Evolutionary conservation across 2,113 vertebrate species (phyloP), one percentile per base, ranked within the genome.

Genomic region (Campylomormyrus numenius): DNA sequence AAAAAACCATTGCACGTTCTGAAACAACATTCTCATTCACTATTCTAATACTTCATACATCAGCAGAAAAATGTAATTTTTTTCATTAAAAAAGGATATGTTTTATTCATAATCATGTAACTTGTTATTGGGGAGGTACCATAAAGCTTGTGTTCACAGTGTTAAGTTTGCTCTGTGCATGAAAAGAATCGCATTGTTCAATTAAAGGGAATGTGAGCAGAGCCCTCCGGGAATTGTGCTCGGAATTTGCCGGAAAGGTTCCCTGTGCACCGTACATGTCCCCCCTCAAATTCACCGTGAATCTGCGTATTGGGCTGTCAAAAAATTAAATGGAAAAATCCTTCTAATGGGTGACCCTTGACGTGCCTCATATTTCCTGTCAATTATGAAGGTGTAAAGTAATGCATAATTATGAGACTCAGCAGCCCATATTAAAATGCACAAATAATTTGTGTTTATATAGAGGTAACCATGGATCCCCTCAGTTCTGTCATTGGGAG

Each of bases 361-460:
- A 98, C 97, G 97, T 96, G 96, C 96, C 97, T 98, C 97, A 98
- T 98, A 98, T 98, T 98, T 98, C 97, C 98, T 98, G 98, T 98
- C 98, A 98, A 98, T 99, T 99, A 98, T 97, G 96, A 97, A 97
- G 97, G 97, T 97, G 97, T 96, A 97, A 97, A 98, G 97, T 97
- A 97, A 97, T 98, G 98, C 97, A 98, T 98, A 99, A 98, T 98
- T 98, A 99, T 98, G 97, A 97, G 97, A 96, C 97, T 96, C 95
- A 95, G 96, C 96, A 95, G 95, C 96, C 96, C 96, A 96, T 97
- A 98, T 98, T 98, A 97, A 97, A 98, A 98, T 96, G 97, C 97
- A 97, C 96, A 97, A 97, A 97, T 97, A 97, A 97, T 98, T 97
- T 98, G 97, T 97, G 97, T 98, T 98, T 96, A 95, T 94, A 94